Evolutionary conservation across 2,113 vertebrate genomes (phyloP).

Genomic region (Plotosus lineatus): DNA sequence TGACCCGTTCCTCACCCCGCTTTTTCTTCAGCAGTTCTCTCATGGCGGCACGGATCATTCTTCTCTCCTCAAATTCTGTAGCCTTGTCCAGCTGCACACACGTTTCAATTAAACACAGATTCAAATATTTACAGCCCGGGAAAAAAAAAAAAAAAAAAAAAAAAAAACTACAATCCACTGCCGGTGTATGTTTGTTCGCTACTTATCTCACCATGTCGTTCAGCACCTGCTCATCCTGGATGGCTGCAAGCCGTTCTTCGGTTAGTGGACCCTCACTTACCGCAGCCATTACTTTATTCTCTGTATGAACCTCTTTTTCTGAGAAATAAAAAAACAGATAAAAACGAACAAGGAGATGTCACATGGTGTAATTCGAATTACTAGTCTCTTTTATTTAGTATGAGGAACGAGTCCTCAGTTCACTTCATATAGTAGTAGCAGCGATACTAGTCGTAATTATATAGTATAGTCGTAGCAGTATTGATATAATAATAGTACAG

Average conservation of each 20-base stretch:
- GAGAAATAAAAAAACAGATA: background rate
- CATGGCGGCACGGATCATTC: slow-evolving; percentile 84
- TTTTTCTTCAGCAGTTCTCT: slow-evolving; percentile 91
- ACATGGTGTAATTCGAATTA: background rate
- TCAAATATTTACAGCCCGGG: slow-evolving; percentile 39
- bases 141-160: slow-evolving; percentile 42
- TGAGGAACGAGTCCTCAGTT: background rate
- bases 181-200: slow-evolving; percentile 14
- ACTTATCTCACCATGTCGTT: slow-evolving; percentile 86
- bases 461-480: too few species aligned
- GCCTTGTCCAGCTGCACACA: slow-evolving; percentile 81
- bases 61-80: slow-evolving; percentile 84
- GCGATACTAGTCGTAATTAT: too few species aligned
- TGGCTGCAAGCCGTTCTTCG: slow-evolving; percentile 73
- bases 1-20: slow-evolving; percentile 73
- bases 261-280: slow-evolving; percentile 63
- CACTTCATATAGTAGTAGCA: too few species aligned
- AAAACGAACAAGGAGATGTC: background rate
- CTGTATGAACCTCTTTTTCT: slow-evolving; percentile 2
- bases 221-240: slow-evolving; percentile 89
- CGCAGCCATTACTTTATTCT: slow-evolving; percentile 14
- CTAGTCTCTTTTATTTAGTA: background rate
- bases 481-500: too few species aligned
- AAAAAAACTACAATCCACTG: slow-evolving; percentile 5
- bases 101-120: background rate